Conservation (phyloP, 2,797 vertebrate species). For the Epinephelus awoara region DNA sequence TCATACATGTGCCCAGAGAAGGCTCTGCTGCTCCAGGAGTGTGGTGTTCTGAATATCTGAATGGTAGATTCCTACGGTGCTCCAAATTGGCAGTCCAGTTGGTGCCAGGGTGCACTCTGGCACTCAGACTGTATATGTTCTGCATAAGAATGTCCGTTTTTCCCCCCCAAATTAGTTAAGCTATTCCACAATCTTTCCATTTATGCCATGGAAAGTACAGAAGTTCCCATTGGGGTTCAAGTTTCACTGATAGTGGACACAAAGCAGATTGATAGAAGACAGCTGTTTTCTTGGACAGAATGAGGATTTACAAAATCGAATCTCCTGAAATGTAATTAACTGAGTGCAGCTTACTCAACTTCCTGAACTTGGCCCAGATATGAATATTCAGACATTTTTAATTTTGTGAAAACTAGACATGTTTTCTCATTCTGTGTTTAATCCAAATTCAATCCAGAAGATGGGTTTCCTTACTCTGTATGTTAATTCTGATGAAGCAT, state of each 20-base stretch:
- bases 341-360: constrained; percentile 25
- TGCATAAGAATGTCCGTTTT: background rate
- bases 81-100: no score
- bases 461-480: background rate
- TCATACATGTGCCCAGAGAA: no score
- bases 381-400: constrained; percentile 30
- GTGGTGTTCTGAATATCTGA: no score
- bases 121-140: background rate
- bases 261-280: background rate
- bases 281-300: constrained; percentile 9
- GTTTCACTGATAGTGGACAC: background rate
- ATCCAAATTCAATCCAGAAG: background rate
- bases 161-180: background rate
- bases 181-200: background rate
- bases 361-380: constrained; percentile 22
- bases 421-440: constrained; percentile 5
- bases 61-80: no score
- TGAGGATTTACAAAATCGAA: constrained; percentile 12
- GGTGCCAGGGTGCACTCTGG: no score
- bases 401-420: constrained; percentile 4
- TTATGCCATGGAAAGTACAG: no score
- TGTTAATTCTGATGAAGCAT: constrained; percentile 1
- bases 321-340: constrained; percentile 41
- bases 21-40: no score
- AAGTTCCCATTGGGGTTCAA: background rate